A percentile compares a stretch with the other conserved stretches of the same genome.
Conservation (phyloP, 2,797 vertebrate species). For the Gephyroberyx darwinii region DNA sequence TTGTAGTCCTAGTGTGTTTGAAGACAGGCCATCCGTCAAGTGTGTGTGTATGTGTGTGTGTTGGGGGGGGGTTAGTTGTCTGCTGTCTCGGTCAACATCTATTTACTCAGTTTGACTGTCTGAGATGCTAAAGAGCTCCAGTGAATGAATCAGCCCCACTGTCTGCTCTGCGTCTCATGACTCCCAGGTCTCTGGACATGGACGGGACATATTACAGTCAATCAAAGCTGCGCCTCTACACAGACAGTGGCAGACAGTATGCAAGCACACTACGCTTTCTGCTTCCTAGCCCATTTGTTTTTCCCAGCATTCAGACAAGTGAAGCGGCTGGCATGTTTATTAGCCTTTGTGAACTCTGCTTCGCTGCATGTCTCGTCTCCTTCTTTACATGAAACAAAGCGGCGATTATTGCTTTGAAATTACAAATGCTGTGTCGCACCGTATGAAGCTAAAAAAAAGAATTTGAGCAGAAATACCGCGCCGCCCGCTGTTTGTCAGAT, state of each 20-base stretch:
- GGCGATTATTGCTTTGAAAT: slow-evolving; percentile 54
- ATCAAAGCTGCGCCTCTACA: slow-evolving; percentile 33
- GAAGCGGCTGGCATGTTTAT: slow-evolving; percentile 50
- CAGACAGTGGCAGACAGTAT: slow-evolving; percentile 39
- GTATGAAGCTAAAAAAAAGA: slow-evolving; percentile 6
- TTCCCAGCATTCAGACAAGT: slow-evolving; percentile 52
- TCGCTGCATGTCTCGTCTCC: slow-evolving; percentile 25
- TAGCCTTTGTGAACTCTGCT: slow-evolving; percentile 49
- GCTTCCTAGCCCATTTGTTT: slow-evolving; percentile 46
- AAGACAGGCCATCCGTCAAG: slow-evolving; percentile 75
- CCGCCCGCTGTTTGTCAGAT: slow-evolving; percentile 56
- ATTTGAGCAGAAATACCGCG: slow-evolving; percentile 24
- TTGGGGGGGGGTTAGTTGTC: slow-evolving; percentile 43
- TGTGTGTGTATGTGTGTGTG: slow-evolving; percentile 39
- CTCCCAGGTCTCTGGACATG: slow-evolving; percentile 39
- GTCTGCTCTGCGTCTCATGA: slow-evolving; percentile 60
- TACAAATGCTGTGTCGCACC: slow-evolving; percentile 33
- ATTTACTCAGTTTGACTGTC: slow-evolving; percentile 70
- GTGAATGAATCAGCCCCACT: slow-evolving; percentile 58
- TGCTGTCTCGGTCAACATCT: slow-evolving; percentile 70
- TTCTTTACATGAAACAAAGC: slow-evolving; percentile 41
- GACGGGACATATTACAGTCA: slow-evolving; percentile 53
- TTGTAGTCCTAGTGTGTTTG: slow-evolving; percentile 74
- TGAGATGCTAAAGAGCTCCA: slow-evolving; percentile 60
- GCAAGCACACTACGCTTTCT: slow-evolving; percentile 18